phyloP scores from a whole-genome alignment of 2,797 vertebrate genomes.

The Eremophila alpestris region DNA sequence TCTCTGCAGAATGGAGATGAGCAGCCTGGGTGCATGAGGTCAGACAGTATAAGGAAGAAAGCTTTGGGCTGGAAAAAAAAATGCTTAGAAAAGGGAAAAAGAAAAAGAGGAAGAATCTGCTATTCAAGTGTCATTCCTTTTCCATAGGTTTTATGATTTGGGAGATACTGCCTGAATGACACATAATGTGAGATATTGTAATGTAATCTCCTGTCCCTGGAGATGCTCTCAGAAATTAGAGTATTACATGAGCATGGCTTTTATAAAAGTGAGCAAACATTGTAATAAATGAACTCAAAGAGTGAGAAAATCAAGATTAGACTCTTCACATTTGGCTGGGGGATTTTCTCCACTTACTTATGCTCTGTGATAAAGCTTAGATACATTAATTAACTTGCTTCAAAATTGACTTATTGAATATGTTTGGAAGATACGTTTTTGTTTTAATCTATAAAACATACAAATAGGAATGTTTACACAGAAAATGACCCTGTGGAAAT shows the following conservation, averaged over 20 bases:
- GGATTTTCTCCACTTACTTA: not conserved
- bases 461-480: not conserved
- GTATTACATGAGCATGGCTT: not conserved
- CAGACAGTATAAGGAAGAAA: not conserved
- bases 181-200: not conserved
- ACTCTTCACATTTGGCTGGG: not conserved
- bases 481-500: not conserved
- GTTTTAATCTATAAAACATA: not conserved
- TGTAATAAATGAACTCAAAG: not conserved
- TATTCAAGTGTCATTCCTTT: not conserved
- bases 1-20: not conserved
- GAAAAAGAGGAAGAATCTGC: not conserved
- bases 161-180: not conserved
- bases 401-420: not conserved
- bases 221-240: conserved; percentile 2
- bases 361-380: not conserved
- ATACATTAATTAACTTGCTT: not conserved
- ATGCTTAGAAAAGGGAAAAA: not conserved
- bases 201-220: not conserved
- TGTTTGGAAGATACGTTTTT: not conserved
- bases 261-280: conserved; percentile 31
- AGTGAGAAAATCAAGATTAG: not conserved
- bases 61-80: not conserved
- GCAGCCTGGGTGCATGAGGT: not conserved
- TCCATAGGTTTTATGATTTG: not conserved